Base-by-base conservation (phyloP, 2,113 vertebrate genomes). In the Eonycteris spelaea region DNA sequence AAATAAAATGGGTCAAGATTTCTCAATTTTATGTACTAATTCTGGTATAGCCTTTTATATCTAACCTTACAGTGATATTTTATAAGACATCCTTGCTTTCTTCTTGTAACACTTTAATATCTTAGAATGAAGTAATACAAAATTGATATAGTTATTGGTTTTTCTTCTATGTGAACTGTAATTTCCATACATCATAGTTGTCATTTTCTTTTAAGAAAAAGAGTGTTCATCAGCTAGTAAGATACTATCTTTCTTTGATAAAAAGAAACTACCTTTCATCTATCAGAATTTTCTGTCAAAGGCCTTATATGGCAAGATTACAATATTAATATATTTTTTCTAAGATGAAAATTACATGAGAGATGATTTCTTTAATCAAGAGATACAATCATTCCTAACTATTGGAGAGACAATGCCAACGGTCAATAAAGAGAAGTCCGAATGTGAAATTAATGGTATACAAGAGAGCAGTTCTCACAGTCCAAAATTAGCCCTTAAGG, bases 361-460 rank as follows among this genome's bases (percentile, higher is more conserved):
- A 90, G 65, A 70, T 80, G 90, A 94, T 63, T 92, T 97, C 82
- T 92, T 97, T 95, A 82, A 95, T 73, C 73, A 92, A 86, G n/a
- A 96, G 75, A 95, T 43, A 1, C 24, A 95, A 26, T 84, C 61
- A 79, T 1, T 96, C 65, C 77, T 75, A 51, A 22, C 84, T 96
- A 53, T 71, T n/a, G 75, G 57, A 48, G 95, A 96, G 4, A 90
- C 26, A 85, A 84, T 79, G 80, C 48, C 90, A 35, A 73, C 3
- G 92, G 11, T 57, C 53, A 15, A 90, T 43, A 98, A 96, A 96
- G n/a, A 85, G 9, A 94, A 83, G 68, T 87, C 45, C 70, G 57
- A n/a, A 68, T 95, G 68, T 94, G 77, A 97, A 94, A 91, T 65
- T 67, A 61, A 83, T 57, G 78, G 5, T 22, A 73, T 19, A 88